phyloP scores from a whole-genome alignment of 2,797 vertebrate genomes.

The Dermochelys coriacea region DNA sequence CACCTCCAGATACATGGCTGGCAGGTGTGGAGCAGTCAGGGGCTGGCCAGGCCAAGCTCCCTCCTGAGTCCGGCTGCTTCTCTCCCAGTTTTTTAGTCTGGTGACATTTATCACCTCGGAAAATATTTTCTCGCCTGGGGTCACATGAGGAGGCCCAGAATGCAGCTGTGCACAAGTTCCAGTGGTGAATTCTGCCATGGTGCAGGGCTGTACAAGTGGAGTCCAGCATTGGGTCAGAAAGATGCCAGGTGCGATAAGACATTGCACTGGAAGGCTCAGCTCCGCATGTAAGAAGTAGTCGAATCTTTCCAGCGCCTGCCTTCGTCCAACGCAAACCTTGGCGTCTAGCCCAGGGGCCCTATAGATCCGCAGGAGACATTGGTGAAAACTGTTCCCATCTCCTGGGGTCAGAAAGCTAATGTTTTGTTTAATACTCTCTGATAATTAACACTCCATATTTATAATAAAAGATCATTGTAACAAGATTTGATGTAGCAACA shows the following conservation, averaged over 20 bases:
- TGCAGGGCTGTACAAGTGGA: not conserved
- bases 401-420: slow-evolving; percentile 27
- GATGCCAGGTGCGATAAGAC: not conserved
- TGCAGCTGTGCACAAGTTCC: not conserved
- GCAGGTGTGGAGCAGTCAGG: not conserved
- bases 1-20: not conserved
- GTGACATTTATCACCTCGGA: not conserved
- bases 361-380: not conserved
- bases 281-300: rapidly evolving
- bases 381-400: not conserved
- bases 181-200: not conserved
- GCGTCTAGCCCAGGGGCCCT: rapidly evolving
- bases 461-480: slow-evolving; percentile 59
- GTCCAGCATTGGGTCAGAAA: rapidly evolving
- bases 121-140: not conserved
- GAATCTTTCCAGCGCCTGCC: rapidly evolving
- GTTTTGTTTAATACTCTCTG: slow-evolving; percentile 49
- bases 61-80: not conserved
- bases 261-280: rapidly evolving
- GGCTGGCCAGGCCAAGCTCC: not conserved
- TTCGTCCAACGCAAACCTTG: not conserved
- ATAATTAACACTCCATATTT: slow-evolving; percentile 65
- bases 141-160: not conserved
- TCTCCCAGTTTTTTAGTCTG: not conserved
- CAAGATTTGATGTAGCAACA: slow-evolving; percentile 53